A percentile compares a stretch with the other conserved stretches of the same genome.
phyloP scores from a whole-genome alignment of 2,797 vertebrate species.

The Hafferia zeledoni region DNA sequence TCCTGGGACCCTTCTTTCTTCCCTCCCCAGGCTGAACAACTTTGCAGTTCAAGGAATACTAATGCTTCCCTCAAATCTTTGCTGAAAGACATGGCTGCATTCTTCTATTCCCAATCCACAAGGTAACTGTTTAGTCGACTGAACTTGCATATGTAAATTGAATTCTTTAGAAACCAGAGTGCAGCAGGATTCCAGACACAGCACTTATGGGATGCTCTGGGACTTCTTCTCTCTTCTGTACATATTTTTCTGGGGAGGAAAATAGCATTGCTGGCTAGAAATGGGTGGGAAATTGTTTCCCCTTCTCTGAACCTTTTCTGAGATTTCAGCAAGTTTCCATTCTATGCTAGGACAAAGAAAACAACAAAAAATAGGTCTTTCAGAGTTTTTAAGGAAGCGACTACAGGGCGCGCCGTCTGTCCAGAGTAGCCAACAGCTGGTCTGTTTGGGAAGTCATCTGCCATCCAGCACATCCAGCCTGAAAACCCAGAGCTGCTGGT shows the following conservation, averaged over 20 bases:
- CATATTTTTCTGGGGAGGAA: slow-evolving; percentile 57
- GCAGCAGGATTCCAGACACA: slow-evolving; percentile 53
- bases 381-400: not conserved
- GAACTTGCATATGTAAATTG: slow-evolving; percentile 65
- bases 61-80: slow-evolving; percentile 71
- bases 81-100: slow-evolving; percentile 73
- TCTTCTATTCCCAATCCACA: slow-evolving; percentile 69
- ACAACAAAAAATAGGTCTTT: not conserved
- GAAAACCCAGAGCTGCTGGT: not conserved
- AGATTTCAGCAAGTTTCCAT: slow-evolving; percentile 61
- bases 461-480: not conserved
- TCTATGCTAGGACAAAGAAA: slow-evolving; percentile 54
- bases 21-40: slow-evolving; percentile 62
- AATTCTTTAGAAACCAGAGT: slow-evolving; percentile 63
- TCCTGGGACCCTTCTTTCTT: slow-evolving; percentile 72
- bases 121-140: slow-evolving; percentile 60
- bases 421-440: not conserved
- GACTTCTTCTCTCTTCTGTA: slow-evolving; percentile 34
- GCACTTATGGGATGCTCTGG: slow-evolving; percentile 30
- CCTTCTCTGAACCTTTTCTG: slow-evolving; percentile 52
- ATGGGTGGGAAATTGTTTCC: slow-evolving; percentile 50
- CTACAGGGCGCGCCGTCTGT: not conserved
- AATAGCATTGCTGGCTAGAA: slow-evolving; percentile 54
- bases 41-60: slow-evolving; percentile 69
- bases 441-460: not conserved